phyloP scores from a whole-genome alignment of 1,140 invertebrate species.

The Dryas iulia region DNA sequence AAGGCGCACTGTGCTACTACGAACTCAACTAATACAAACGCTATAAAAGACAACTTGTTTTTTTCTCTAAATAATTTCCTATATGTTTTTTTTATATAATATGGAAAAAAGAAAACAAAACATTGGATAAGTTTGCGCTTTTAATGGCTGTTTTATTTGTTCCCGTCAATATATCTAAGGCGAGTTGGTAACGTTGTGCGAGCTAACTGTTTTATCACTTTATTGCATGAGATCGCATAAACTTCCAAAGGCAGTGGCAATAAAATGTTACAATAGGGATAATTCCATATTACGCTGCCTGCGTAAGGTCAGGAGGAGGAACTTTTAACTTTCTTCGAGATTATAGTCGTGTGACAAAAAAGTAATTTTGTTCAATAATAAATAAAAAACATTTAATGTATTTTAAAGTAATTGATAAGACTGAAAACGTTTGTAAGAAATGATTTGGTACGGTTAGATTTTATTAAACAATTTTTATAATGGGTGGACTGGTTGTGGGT shows the following conservation, averaged over 20 bases:
- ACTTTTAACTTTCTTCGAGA: not conserved
- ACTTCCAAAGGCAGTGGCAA: slow-evolving; percentile 58
- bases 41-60: too few species aligned
- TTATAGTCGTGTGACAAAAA: not conserved
- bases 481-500: too few species aligned
- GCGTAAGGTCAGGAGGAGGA: slow-evolving; percentile 5
- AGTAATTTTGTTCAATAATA: not conserved
- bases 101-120: slow-evolving; percentile 57
- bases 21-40: too few species aligned
- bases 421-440: too few species aligned
- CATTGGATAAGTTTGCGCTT: slow-evolving; percentile 63
- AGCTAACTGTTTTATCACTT: slow-evolving; percentile 79
- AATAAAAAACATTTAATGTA: too few species aligned
- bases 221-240: slow-evolving; percentile 75
- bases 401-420: too few species aligned
- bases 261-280: slow-evolving; percentile 63
- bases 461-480: too few species aligned
- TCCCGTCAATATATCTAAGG: slow-evolving; percentile 64
- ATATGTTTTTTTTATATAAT: not conserved
- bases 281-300: slow-evolving; percentile 32
- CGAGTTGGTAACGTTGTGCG: slow-evolving; percentile 59
- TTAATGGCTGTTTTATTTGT: slow-evolving; percentile 73
- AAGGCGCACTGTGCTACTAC: too few species aligned
- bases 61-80: too few species aligned
- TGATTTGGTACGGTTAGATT: too few species aligned